A percentile compares a stretch with the other conserved stretches of the same genome.
Conservation (phyloP, 2,113 vertebrate species). For the Charadrius vociferus region DNA sequence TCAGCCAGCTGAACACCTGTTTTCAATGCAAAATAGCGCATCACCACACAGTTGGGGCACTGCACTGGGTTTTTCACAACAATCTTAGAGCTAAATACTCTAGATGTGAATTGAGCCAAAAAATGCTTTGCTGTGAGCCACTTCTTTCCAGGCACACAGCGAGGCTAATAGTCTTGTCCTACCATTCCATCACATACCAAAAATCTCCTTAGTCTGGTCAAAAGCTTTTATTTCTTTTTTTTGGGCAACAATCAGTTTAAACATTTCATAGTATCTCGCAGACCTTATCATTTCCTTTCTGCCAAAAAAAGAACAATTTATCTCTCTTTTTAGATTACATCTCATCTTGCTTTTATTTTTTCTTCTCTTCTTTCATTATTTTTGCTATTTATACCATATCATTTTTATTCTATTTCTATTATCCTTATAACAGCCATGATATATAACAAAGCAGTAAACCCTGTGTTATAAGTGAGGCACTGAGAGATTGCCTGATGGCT, state of each 20-base stretch:
- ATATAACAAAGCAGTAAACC: background rate
- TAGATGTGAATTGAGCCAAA: background rate
- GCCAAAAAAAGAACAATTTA: background rate
- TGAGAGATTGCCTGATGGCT: background rate
- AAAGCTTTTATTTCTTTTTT: conserved; percentile 14
- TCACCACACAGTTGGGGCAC: background rate
- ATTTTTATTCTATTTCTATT: conserved; percentile 26
- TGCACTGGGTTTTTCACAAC: background rate
- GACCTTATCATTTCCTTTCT: background rate
- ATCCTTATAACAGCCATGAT: background rate
- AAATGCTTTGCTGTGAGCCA: background rate
- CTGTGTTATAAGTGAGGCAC: background rate
- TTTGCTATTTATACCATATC: background rate
- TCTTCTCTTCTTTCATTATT: background rate
- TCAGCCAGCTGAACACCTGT: conserved; percentile 28
- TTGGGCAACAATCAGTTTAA: conserved; percentile 20
- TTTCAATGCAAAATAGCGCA: background rate
- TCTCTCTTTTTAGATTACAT: background rate
- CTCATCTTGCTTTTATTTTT: conserved; percentile 13
- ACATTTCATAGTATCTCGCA: background rate
- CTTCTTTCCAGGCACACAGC: background rate
- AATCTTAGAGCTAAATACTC: background rate
- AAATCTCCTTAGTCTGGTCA: conserved; percentile 20
- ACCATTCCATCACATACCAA: background rate
- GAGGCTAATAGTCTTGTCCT: background rate